Evolutionary conservation across 2,888 invertebrate species (phyloP).

Genomic region (Teleiodes luculella): DNA sequence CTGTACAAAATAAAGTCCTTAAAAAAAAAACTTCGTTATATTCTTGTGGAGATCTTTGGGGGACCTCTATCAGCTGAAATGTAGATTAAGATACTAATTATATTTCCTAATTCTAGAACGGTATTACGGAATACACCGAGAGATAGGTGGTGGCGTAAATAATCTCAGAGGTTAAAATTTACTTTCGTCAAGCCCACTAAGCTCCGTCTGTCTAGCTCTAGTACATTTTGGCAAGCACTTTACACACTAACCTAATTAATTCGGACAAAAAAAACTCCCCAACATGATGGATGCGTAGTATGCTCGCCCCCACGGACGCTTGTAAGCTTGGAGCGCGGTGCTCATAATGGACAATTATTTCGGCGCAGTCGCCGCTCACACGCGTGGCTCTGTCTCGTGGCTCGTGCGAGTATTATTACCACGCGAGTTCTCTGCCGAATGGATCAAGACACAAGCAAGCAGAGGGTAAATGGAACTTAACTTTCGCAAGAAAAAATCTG

Average conservation of each 20-base stretch:
- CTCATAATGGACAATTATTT: constrained; percentile 76
- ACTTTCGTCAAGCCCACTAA: constrained; percentile 4
- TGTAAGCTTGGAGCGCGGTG: constrained; percentile 24
- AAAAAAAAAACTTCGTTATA: no score
- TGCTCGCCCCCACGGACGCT: constrained; percentile 5
- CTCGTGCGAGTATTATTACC: constrained; percentile 55
- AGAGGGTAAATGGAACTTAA: no score
- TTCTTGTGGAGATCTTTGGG: no score
- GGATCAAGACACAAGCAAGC: constrained; percentile 25
- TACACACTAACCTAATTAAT: background rate
- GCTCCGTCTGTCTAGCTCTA: no score
- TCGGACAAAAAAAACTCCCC: background rate
- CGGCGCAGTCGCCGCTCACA: constrained; percentile 69
- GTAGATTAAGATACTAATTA: no score
- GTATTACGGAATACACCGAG: background rate
- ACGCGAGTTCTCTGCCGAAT: constrained; percentile 26
- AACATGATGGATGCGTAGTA: constrained; percentile 1
- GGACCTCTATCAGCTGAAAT: no score
- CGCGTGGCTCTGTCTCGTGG: constrained; percentile 49
- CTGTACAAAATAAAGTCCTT: no score
- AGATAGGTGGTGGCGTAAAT: background rate
- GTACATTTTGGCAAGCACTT: no score
- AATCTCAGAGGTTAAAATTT: background rate
- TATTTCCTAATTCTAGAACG: no score
- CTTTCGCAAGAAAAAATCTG: no score